Evolutionary conservation across 2,888 invertebrate genomes (phyloP), one percentile per base, ranked within the genome.

Genomic region (Andricus quercusramuli): DNA sequence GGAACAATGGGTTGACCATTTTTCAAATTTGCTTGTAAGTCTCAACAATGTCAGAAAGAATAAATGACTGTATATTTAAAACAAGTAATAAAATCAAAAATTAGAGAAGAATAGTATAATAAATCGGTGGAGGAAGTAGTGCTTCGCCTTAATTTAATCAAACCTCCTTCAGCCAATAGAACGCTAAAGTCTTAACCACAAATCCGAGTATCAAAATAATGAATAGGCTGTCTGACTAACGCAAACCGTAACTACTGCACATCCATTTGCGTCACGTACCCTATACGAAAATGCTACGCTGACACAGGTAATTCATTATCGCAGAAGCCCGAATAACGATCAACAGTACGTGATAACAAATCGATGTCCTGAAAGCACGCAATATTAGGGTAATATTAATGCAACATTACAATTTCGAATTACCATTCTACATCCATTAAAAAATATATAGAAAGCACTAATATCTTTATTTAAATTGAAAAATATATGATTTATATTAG

Each of bases 261-360:
- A 66, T 66, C 66, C 66, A 66, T 66, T 66, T 66, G 41, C 66
- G 66, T 66, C 66, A 66, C 66, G 66, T 66, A 37, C 20, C 20
- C 65, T 66, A 37, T 41, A 66, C 66, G 66, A 37, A 37, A 66
- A 66, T 66, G 66, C 66, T 66, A 41, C n/a, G 66, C 66, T 66
- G 66, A 66, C 66, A 66, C n/a, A 66, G 66, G 37, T 37, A 66
- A 66, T 66, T 66, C 37, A 66, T 66, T 66, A 66, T 66, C 37
- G 37, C n/a, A 41, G n/a, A 32, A 66, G 66, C n/a, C 66, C n/a
- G 66, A 66, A 66, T 66, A 66, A 66, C 66, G 66, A 66, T 66
- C 66, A 66, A 66, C 66, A 66, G 37, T 66, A 66, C 66, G 66
- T 41, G 66, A 66, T 66, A 37, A 66, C 66, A 66, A 66, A 66